Conservation (phyloP, 2,888 invertebrate genomes). For the Arrhopalites spinosus region DNA sequence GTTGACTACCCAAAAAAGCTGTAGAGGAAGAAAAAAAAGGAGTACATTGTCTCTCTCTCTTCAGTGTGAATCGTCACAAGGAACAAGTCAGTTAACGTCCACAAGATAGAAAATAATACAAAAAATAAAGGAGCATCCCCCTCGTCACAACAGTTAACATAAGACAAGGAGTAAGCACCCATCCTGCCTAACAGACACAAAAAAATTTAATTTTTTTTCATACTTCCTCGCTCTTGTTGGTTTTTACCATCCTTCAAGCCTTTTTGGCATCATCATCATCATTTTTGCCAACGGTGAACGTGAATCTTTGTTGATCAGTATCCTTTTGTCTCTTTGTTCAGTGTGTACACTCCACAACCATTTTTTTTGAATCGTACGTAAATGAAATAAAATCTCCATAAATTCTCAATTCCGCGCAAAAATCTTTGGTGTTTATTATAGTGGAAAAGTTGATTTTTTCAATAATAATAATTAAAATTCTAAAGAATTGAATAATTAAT, state of each 20-base stretch:
- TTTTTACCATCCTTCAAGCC: too few relatives aligned
- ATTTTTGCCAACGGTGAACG: not conserved
- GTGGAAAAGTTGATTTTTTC: not conserved
- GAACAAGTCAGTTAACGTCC: too few relatives aligned
- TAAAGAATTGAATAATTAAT: not conserved
- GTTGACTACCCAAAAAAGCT: too few relatives aligned
- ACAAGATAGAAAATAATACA: too few relatives aligned
- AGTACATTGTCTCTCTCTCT: too few relatives aligned
- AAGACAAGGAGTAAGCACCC: slow-evolving; percentile 11
- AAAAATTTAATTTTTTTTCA: not conserved
- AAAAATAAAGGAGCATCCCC: not conserved
- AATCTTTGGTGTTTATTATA: too few relatives aligned
- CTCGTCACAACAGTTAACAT: not conserved
- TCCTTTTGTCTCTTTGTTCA: not conserved
- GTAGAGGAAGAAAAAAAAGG: too few relatives aligned
- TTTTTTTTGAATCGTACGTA: too few relatives aligned
- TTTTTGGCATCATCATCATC: too few relatives aligned
- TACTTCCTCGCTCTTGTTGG: not conserved
- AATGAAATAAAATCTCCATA: too few relatives aligned
- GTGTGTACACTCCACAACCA: not conserved
- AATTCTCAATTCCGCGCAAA: too few relatives aligned
- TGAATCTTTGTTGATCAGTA: not conserved
- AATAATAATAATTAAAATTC: not conserved
- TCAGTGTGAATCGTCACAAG: too few relatives aligned
- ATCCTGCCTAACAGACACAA: not conserved